Evolutionary conservation across 2,888 invertebrate species (phyloP), one percentile per base, ranked within the genome.

Genomic region (Metellina segmentata): DNA sequence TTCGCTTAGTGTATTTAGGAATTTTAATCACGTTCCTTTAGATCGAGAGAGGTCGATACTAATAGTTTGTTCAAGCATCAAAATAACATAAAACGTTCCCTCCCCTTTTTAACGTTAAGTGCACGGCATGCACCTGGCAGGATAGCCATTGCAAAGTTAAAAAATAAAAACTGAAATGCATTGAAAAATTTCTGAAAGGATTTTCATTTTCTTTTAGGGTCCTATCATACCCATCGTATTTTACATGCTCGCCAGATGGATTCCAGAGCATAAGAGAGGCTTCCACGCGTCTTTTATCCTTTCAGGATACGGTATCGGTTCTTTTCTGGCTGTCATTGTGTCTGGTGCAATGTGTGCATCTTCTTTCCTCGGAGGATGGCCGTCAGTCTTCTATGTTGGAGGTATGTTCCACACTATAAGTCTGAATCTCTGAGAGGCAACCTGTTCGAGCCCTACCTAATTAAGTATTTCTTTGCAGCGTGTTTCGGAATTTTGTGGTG

Each of bases 201-300:
- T 61, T 61, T 6, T 11, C 11, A 61, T 61, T 51, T 81, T 34
- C 4, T 71, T 19, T 13, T 34, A 92, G 91, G 91, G 91, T 70
- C 91, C 89, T 0, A 85, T 92, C 11, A 89, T 92, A 7, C 91
- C 91, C 11, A 85, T 88, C 9, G 69, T 92, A 0, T 89, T 88
- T n/a, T 81, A 81, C 75, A 88, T 92, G 91, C 48, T 92, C 70
- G 74, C 70, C 52, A 83, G 72, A 53, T 92, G 91, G 91, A 89
- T 92, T 70, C 91, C 91, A 4, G 70, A 88, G 48, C 72, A 78
- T 0, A 85, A 92, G 48, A 77, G 91, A 48, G 85, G 91, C 34
- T 92, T 89, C 20, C 91, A 92, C 48, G 88, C 89, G 0, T 92
- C 91, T 7, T 85, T 92, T 20, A 92, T 88, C n/a, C 20, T 92